Conservation (phyloP, 1,140 invertebrate genomes). For the Euwallacea fornicatus region DNA sequence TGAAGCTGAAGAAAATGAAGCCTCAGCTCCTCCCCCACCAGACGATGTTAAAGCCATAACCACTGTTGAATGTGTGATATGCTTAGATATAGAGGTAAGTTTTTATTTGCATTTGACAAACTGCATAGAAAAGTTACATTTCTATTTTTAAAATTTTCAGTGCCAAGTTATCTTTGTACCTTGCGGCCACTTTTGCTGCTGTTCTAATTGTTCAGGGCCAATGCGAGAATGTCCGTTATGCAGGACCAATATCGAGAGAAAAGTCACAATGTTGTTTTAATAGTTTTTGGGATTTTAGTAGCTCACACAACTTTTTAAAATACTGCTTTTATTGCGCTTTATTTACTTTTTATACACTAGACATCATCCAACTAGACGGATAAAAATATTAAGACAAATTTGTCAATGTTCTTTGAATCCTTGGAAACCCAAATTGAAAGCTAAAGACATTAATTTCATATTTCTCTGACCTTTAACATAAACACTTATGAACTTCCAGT, state of each 20-base stretch:
- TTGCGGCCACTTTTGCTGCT: conserved; percentile 85
- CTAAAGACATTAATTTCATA: too few relatives aligned
- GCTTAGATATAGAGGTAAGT: conserved; percentile 69
- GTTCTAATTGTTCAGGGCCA: conserved; percentile 64
- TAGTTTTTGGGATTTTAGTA: too few relatives aligned
- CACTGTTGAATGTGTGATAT: conserved; percentile 76
- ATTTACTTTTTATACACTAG: too few relatives aligned
- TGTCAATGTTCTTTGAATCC: too few relatives aligned
- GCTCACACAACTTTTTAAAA: too few relatives aligned
- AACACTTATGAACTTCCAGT: too few relatives aligned
- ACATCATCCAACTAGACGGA: too few relatives aligned
- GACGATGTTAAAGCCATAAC: conserved; percentile 42
- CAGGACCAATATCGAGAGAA: conserved; percentile 66
- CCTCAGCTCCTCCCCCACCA: conserved; percentile 56
- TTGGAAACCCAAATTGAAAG: too few relatives aligned
- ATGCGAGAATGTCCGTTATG: conserved; percentile 77
- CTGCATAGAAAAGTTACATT: conserved; percentile 2
- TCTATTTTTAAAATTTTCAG: conserved; percentile 56
- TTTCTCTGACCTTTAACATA: too few relatives aligned
- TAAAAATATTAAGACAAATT: too few relatives aligned
- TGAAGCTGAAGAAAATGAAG: conserved; percentile 45
- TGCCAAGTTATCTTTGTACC: conserved; percentile 78
- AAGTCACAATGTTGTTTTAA: conserved; percentile 58
- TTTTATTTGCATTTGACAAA: conserved; percentile 15
- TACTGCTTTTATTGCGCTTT: too few relatives aligned